Percentiles rank a stretch among this genome's conserved stretches.
phyloP scores from a whole-genome alignment of 1,140 invertebrate genomes.

The Drosophila leontia region DNA sequence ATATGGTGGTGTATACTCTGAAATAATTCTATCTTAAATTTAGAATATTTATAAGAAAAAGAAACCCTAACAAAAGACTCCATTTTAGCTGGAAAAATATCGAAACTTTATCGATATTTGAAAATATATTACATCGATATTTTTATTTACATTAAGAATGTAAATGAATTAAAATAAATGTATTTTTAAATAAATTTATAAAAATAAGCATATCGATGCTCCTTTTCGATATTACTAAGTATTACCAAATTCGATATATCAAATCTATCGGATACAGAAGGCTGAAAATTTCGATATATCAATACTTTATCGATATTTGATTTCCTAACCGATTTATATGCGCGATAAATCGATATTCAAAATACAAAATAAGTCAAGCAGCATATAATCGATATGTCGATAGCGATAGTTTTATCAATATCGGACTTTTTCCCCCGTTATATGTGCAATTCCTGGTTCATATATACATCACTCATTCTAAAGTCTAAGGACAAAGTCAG shows the following conservation, averaged over 20 bases:
- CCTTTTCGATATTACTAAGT: no score
- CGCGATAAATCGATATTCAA: background rate
- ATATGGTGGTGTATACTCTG: background rate
- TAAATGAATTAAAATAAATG: background rate
- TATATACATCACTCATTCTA: conserved; percentile 19
- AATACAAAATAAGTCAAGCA: background rate
- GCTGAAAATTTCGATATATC: background rate
- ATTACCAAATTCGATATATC: no score
- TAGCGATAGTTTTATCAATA: background rate
- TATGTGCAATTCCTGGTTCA: background rate
- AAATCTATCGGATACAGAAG: background rate
- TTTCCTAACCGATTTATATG: background rate
- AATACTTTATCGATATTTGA: background rate
- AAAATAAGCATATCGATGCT: no score
- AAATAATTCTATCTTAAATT: background rate
- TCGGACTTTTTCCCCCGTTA: background rate
- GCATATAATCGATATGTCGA: background rate
- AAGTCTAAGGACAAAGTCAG: background rate
- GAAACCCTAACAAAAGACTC: background rate
- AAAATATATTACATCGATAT: background rate
- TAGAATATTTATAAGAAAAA: background rate
- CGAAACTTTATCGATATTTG: background rate
- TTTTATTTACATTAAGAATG: background rate
- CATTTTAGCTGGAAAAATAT: no score
- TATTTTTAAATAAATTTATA: no score